Conservation (phyloP, 2,888 invertebrate genomes). For the Agapetus fuscipes region DNA sequence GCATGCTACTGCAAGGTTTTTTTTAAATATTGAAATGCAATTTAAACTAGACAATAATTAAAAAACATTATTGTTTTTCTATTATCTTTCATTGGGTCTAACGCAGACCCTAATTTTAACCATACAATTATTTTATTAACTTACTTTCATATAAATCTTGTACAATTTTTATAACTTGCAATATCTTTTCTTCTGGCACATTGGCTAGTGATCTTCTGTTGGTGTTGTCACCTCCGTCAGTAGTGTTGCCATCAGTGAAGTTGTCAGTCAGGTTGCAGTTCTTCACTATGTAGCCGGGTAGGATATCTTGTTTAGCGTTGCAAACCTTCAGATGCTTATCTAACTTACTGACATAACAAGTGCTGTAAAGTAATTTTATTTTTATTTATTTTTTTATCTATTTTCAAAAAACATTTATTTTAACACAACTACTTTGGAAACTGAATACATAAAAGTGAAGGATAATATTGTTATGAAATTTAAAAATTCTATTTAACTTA, state of each 20-base stretch:
- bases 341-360: slow-evolving; percentile 57
- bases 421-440: not conserved
- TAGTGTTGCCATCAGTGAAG: slow-evolving; percentile 14
- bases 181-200: slow-evolving; percentile 28
- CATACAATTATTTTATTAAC: no score
- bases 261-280: slow-evolving; percentile 38
- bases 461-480: no score
- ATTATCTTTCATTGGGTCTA: no score
- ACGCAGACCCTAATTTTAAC: no score
- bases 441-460: no score
- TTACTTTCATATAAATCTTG: slow-evolving; percentile 36
- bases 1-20: no score
- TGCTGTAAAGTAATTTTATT: slow-evolving; percentile 39
- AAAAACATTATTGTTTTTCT: no score
- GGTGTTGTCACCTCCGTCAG: slow-evolving; percentile 24
- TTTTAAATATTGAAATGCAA: not conserved
- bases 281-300: slow-evolving; percentile 44
- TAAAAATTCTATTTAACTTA: no score
- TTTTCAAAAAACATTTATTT: not conserved
- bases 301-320: slow-evolving; percentile 50
- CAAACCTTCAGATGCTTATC: slow-evolving; percentile 62
- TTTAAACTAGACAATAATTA: no score
- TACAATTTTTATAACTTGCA: slow-evolving; percentile 33
- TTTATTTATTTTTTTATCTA: not conserved
- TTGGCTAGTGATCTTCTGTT: slow-evolving; percentile 27